These are phyloP conservation scores for Psittacula cyanocephala DNA, from an alignment of 2,113 vertebrate species.

Conservation along the genomic window DNA sequence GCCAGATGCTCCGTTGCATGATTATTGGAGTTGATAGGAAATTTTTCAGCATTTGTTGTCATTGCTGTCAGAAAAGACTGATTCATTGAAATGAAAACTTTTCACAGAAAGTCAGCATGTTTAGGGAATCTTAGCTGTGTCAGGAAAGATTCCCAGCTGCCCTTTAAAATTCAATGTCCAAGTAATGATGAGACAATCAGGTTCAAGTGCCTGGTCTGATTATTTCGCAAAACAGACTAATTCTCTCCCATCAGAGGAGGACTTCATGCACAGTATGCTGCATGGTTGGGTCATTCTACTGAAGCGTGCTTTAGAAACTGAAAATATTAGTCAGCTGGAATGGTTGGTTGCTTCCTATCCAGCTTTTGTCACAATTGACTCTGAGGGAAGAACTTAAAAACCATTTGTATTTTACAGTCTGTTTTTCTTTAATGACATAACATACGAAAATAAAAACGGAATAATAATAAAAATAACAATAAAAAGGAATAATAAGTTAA, in stretches of 20 bases:
- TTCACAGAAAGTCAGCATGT: neutral
- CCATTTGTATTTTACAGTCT: neutral
- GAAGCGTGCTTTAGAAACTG: neutral
- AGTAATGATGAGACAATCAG: neutral
- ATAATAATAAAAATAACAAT: neutral
- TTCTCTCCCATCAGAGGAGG: neutral
- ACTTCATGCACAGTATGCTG: neutral
- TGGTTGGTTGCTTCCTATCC: neutral
- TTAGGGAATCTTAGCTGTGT: neutral
- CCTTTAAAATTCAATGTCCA: neutral
- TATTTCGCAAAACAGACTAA: neutral
- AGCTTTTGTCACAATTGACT: neutral
- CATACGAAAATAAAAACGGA: neutral
- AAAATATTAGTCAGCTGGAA: neutral
- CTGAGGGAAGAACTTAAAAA: neutral
- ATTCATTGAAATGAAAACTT: neutral
- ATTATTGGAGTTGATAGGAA: neutral
- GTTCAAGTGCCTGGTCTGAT: neutral
- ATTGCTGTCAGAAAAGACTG: neutral
- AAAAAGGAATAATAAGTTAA: neutral
- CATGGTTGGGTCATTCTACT: neutral
- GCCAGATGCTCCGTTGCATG: neutral
- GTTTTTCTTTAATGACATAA: neutral
- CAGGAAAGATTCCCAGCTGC: neutral
- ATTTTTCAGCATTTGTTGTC: slow-evolving; percentile 9